Conservation (phyloP, 2,113 vertebrate species). For the Micronycteris hirsuta region DNA sequence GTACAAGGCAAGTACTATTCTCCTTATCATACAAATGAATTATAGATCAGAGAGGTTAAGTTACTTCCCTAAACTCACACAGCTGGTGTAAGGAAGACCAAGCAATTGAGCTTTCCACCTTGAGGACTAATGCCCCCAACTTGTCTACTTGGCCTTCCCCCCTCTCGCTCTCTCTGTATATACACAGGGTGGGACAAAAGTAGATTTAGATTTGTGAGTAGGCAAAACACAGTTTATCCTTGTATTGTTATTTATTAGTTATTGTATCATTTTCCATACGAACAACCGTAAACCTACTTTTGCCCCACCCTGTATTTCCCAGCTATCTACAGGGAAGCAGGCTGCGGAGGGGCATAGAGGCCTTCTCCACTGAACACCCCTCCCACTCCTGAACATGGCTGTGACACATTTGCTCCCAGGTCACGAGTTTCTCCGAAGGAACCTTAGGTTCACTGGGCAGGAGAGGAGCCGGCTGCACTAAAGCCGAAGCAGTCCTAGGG, state of each 20-base stretch:
- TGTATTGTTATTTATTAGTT: not conserved
- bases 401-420: not conserved
- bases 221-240: not conserved
- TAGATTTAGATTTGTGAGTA: not conserved
- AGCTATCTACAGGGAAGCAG: not conserved
- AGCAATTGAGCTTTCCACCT: not conserved
- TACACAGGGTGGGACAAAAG: not conserved
- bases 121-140: not conserved
- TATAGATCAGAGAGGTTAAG: not conserved
- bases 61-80: not conserved
- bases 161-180: not conserved
- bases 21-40: not conserved
- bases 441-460: not conserved
- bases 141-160: not conserved
- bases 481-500: not conserved
- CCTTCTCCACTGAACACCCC: not conserved
- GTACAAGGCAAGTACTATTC: not conserved
- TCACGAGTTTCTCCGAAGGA: not conserved
- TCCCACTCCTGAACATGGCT: not conserved
- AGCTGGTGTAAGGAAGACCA: not conserved
- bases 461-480: not conserved
- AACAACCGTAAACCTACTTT: not conserved
- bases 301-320: not conserved
- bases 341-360: not conserved
- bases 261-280: not conserved